Conservation (phyloP, 2,888 invertebrate species). For the Papilio protenor region DNA sequence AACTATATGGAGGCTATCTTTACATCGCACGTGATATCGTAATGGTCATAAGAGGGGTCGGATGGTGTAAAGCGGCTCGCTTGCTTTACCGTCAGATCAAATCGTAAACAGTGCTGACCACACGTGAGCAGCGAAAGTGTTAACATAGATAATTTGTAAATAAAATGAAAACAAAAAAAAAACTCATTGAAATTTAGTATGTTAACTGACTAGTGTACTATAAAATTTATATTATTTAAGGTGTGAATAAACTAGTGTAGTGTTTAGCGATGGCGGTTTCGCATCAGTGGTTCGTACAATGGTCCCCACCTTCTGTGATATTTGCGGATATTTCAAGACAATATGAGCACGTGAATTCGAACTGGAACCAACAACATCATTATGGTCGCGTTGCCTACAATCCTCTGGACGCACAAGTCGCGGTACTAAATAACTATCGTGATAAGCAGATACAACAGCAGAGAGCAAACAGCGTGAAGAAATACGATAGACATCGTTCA, state of each 20-base stretch:
- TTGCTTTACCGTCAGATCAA: conserved; percentile 30
- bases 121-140: conserved; percentile 22
- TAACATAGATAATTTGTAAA: conserved; percentile 1
- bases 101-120: conserved; percentile 23
- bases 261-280: conserved; percentile 71
- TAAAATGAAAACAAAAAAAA: not conserved
- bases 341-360: conserved; percentile 64
- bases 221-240: not conserved
- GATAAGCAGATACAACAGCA: conserved; percentile 5
- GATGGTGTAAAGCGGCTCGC: conserved; percentile 31
- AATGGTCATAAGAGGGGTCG: conserved; percentile 37
- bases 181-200: conserved; percentile 3
- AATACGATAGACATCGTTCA: conserved; percentile 15
- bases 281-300: conserved; percentile 81
- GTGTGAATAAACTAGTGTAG: conserved; percentile 7
- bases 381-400: conserved; percentile 19
- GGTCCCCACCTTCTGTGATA: conserved; percentile 71
- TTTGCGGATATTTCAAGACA: conserved; percentile 69
- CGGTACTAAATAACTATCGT: conserved; percentile 6
- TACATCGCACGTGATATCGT: conserved; percentile 20
- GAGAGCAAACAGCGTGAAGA: not conserved
- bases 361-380: conserved; percentile 55
- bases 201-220: not conserved
- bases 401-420: conserved; percentile 30
- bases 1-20: conserved; percentile 16